phyloP scores from a whole-genome alignment of 2,888 invertebrate species.

The Drosophila peninsularis region DNA sequence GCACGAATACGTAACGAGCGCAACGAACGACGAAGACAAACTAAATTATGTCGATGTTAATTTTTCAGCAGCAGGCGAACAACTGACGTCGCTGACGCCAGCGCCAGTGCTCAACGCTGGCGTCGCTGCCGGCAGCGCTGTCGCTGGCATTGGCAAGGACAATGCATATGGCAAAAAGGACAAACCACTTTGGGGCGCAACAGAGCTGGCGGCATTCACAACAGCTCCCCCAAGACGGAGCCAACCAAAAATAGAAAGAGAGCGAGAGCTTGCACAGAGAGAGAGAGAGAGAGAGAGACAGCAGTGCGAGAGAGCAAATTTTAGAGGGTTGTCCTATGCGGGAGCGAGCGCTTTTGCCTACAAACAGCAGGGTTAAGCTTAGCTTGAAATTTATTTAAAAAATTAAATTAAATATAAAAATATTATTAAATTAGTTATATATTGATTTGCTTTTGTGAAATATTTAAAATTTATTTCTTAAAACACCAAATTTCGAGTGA shows the following conservation, averaged over 20 bases:
- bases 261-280: conserved; percentile 3
- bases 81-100: conserved; percentile 56
- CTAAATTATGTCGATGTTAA: conserved; percentile 81
- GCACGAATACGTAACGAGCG: conserved; percentile 74
- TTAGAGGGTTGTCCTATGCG: conserved; percentile 32
- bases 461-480: background rate
- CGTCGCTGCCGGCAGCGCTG: conserved; percentile 26
- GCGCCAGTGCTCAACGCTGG: conserved; percentile 11
- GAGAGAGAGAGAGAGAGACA: conserved; percentile 10
- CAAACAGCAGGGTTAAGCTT: conserved; percentile 23
- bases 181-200: conserved; percentile 57
- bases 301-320: conserved; percentile 13
- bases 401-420: background rate
- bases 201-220: conserved; percentile 32
- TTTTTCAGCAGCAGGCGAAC: conserved; percentile 74
- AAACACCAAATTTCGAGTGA: background rate
- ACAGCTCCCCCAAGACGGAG: conserved; percentile 20
- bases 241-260: conserved; percentile 12
- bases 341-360: conserved; percentile 9
- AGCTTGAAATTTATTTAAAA: background rate
- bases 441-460: background rate
- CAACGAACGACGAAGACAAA: conserved; percentile 81
- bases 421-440: background rate
- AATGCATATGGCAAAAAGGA: conserved; percentile 67
- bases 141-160: conserved; percentile 64